Conservation (phyloP, 2,113 vertebrate genomes). For the Sebastes fasciatus region DNA sequence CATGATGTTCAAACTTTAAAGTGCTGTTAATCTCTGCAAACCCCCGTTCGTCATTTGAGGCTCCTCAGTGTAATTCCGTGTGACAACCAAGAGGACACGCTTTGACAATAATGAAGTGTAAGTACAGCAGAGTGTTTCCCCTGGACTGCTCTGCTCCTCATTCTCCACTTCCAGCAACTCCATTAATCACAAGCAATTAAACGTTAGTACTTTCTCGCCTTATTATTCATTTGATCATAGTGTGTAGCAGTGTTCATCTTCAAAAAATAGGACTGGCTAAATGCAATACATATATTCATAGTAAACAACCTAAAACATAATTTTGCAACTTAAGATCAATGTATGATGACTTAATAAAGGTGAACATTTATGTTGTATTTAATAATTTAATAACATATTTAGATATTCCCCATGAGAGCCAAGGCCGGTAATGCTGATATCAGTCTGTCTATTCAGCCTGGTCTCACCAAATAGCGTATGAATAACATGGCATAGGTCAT, state of each 20-base stretch:
- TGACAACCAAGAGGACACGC: constrained; percentile 34
- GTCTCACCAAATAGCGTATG: no score
- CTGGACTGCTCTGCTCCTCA: constrained; percentile 32
- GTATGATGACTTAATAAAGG: no score
- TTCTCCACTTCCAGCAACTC: constrained; percentile 15
- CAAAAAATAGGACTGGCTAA: not conserved
- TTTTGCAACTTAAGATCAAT: no score
- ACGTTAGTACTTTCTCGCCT: constrained; percentile 10
- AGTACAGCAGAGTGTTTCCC: constrained; percentile 47
- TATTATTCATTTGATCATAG: constrained; percentile 20
- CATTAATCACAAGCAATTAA: constrained; percentile 49
- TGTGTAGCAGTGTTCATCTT: not conserved
- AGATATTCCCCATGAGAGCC: no score
- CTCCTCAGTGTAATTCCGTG: constrained; percentile 29
- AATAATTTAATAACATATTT: no score
- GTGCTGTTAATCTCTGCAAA: constrained; percentile 31
- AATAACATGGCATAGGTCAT: no score
- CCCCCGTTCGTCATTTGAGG: constrained; percentile 24
- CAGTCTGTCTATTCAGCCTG: no score
- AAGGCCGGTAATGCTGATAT: no score
- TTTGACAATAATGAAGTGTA: constrained; percentile 58
- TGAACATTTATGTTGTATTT: no score
- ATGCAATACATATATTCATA: not conserved
- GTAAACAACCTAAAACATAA: not conserved
- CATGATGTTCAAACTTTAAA: constrained; percentile 30